Conservation (phyloP, 2,113 vertebrate species). For the Sapayoa aenigma region DNA sequence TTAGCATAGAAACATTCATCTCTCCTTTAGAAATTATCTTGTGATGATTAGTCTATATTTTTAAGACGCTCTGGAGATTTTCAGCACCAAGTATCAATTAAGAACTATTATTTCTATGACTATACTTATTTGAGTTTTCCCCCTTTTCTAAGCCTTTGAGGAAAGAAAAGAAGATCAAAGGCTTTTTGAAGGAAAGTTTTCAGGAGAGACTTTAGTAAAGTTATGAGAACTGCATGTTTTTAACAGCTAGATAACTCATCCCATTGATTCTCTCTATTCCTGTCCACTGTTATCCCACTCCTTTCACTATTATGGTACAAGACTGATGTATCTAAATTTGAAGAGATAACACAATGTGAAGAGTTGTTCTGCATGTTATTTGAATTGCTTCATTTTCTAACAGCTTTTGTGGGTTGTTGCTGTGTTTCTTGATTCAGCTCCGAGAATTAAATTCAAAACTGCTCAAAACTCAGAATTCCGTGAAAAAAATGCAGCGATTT, state of each 20-base stretch:
- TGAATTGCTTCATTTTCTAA: neutral
- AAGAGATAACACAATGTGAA: neutral
- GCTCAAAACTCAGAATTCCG: neutral
- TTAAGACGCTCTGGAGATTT: neutral
- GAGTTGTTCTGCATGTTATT: neutral
- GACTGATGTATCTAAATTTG: neutral
- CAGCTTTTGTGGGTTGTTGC: neutral
- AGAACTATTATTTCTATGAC: neutral
- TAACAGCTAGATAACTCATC: neutral
- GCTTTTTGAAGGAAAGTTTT: neutral
- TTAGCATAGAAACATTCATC: neutral
- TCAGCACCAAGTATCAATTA: neutral
- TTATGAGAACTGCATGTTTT: neutral
- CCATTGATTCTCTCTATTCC: neutral
- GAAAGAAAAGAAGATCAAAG: neutral
- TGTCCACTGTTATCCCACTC: neutral
- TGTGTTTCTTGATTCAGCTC: neutral
- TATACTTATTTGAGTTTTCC: neutral
- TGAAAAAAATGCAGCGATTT: rapidly evolving
- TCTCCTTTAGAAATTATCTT: neutral
- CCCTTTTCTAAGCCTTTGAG: neutral
- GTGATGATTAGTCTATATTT: neutral
- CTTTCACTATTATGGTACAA: neutral
- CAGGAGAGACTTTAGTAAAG: neutral
- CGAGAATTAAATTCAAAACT: neutral